Conservation (phyloP, 92 coral and sea anemone species). For the Palythoa caribaeorum region DNA sequence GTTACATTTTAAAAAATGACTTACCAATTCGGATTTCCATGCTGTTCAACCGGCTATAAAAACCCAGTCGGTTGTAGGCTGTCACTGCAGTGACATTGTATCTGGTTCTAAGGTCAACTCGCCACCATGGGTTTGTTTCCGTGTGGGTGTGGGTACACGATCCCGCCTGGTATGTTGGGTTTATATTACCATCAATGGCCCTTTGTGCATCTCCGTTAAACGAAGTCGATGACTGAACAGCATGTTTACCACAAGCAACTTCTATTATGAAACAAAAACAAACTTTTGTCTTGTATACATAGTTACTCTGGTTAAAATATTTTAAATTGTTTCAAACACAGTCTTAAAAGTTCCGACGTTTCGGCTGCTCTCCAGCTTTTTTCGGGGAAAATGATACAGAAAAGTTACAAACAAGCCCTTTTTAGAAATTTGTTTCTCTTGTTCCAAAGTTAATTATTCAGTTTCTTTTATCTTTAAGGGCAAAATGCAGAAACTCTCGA, state of each 20-base stretch:
- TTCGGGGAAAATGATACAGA: too few relatives aligned
- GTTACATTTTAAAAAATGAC: neutral
- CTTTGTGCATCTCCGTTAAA: neutral
- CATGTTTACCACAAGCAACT: neutral
- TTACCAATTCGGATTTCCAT: constrained; percentile 23
- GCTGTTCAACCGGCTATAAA: neutral
- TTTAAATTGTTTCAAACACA: too few relatives aligned
- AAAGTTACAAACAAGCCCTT: too few relatives aligned
- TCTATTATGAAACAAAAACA: neutral
- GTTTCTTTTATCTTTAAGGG: too few relatives aligned
- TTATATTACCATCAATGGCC: neutral
- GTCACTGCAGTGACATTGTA: neutral
- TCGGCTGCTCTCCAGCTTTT: too few relatives aligned
- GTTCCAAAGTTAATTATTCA: too few relatives aligned
- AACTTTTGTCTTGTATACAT: too few relatives aligned
- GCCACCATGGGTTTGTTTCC: neutral
- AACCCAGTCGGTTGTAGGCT: neutral
- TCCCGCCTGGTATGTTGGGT: neutral
- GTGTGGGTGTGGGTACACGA: neutral
- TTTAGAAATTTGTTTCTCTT: too few relatives aligned
- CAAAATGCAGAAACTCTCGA: too few relatives aligned
- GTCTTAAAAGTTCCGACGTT: too few relatives aligned
- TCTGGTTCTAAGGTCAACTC: neutral
- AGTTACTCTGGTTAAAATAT: too few relatives aligned
- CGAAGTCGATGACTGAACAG: neutral